Evolutionary conservation across 2,888 invertebrate genomes (phyloP).

Genomic region (Melanostoma scalare): DNA sequence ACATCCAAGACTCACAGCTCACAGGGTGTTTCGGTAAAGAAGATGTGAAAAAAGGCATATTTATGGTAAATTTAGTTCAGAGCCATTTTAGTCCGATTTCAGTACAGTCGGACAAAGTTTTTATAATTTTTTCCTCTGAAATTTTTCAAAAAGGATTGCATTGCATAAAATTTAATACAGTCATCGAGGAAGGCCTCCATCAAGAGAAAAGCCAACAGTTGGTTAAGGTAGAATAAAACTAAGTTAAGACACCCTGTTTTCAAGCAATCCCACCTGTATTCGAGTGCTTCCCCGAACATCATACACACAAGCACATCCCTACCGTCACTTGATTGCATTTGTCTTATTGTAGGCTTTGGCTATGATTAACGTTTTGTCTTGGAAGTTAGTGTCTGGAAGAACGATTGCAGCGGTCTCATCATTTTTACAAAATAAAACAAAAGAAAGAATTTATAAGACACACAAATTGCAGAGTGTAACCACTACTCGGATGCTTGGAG

Average conservation of each 20-base stretch:
- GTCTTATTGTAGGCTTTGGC: slow-evolving; percentile 25
- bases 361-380: slow-evolving; percentile 55
- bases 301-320: slow-evolving; percentile 1
- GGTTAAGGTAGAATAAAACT: too few species aligned
- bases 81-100: too few species aligned
- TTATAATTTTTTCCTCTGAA: too few species aligned
- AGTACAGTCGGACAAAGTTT: too few species aligned
- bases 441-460: not conserved
- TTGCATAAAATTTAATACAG: too few species aligned
- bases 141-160: too few species aligned
- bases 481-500: not conserved
- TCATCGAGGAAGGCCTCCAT: too few species aligned
- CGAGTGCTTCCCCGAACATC: not conserved
- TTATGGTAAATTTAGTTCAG: too few species aligned
- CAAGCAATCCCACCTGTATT: not conserved
- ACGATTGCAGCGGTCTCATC: slow-evolving; percentile 16
- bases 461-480: slow-evolving; percentile 23
- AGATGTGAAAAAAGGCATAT: too few species aligned
- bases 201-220: too few species aligned
- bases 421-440: slow-evolving; percentile 27
- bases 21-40: not conserved
- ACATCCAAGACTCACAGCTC: slow-evolving; percentile 22
- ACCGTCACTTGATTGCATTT: slow-evolving; percentile 47
- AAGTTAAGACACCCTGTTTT: slow-evolving; percentile 25
- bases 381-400: slow-evolving; percentile 12